Conservation (phyloP, 2,113 vertebrate genomes). For the Telmatochromis sp. region DNA sequence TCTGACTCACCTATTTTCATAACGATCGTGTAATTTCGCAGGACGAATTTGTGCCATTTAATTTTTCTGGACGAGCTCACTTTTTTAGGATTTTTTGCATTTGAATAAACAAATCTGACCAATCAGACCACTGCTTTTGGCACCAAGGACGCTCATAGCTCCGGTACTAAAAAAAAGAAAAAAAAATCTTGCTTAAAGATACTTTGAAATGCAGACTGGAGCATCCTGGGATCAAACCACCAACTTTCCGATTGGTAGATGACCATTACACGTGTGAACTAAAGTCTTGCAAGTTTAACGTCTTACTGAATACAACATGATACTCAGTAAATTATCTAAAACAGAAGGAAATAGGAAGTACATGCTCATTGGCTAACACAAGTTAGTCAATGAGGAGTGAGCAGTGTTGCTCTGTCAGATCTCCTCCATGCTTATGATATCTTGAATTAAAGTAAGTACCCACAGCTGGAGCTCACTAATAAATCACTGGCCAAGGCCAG, state of each 20-base stretch:
- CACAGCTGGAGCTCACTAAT: not conserved
- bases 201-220: not conserved
- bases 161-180: not conserved
- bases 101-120: not conserved
- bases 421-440: not conserved
- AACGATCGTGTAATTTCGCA: not conserved
- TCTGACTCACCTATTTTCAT: not conserved
- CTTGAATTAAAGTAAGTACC: not conserved
- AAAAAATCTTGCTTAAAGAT: not conserved
- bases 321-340: not conserved
- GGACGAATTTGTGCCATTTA: not conserved
- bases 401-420: not conserved
- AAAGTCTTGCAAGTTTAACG: not conserved
- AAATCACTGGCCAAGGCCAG: not conserved
- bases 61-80: not conserved
- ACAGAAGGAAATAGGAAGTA: not conserved
- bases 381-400: not conserved
- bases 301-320: not conserved
- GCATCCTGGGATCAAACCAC: not conserved
- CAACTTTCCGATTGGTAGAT: not conserved
- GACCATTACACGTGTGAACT: not conserved
- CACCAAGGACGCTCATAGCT: not conserved
- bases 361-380: not conserved
- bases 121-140: not conserved
- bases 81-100: not conserved